Percentiles rank a stretch among this genome's conserved stretches.
Conservation (phyloP, 2,888 invertebrate species). For the Nomada fucata region DNA sequence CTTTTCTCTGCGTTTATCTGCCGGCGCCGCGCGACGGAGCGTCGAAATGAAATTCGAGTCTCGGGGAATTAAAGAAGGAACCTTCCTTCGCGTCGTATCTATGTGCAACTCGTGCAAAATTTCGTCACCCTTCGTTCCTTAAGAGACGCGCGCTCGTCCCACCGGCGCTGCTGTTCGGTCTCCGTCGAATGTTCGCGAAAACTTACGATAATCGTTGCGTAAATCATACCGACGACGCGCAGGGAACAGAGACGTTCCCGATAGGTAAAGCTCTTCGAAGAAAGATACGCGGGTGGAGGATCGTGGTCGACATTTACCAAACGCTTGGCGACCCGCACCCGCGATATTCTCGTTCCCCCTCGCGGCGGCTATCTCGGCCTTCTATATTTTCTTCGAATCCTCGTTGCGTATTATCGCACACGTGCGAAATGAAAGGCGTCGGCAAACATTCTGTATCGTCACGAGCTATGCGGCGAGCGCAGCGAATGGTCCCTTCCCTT, state of each 20-base stretch:
- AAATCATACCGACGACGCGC: no score
- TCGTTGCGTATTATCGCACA: slow-evolving; percentile 31
- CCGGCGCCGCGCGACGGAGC: background rate
- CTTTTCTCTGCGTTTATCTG: background rate
- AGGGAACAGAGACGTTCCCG: background rate
- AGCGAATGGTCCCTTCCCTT: slow-evolving; percentile 30
- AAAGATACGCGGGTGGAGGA: background rate
- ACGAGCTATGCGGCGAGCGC: slow-evolving; percentile 23
- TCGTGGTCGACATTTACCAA: slow-evolving; percentile 2
- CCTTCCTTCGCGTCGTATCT: no score
- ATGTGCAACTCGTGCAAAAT: no score
- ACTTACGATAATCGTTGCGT: no score
- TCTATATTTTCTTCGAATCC: slow-evolving; percentile 23
- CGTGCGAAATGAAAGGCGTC: slow-evolving; percentile 43
- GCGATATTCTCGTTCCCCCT: slow-evolving; percentile 24
- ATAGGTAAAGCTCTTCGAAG: background rate
- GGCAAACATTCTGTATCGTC: slow-evolving; percentile 18
- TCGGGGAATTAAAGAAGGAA: background rate
- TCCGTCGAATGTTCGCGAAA: background rate
- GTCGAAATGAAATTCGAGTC: background rate
- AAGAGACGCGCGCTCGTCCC: no score
- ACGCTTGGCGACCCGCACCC: background rate
- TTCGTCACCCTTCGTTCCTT: no score
- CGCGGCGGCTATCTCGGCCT: slow-evolving; percentile 1
- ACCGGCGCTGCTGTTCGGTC: background rate